A percentile compares a stretch with the other conserved stretches of the same genome.
phyloP scores from a whole-genome alignment of 1,140 invertebrate genomes.

The Ylistrum balloti region DNA sequence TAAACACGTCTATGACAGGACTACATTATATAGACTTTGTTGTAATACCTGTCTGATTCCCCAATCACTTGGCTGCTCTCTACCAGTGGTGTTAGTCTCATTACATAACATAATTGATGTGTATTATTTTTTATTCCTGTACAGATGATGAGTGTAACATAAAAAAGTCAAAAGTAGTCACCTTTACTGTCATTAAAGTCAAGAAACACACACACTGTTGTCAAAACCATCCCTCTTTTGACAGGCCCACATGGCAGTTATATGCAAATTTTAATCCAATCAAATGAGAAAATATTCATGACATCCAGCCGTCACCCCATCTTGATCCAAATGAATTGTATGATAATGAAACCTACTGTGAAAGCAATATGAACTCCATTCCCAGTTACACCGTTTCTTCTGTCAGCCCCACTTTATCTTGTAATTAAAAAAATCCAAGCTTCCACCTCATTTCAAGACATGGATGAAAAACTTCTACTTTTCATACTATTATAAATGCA shows the following conservation, averaged over 20 bases:
- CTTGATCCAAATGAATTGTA: constrained; percentile 39
- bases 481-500: constrained; percentile 40
- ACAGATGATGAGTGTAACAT: constrained; percentile 28
- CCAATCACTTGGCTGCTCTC: neutral
- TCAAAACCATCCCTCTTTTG: constrained; percentile 23
- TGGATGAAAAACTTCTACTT: neutral
- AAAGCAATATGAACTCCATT: neutral
- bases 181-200: constrained; percentile 27
- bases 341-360: constrained; percentile 28
- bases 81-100: neutral
- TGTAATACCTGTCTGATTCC: neutral
- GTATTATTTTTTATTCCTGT: neutral
- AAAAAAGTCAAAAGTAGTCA: constrained; percentile 40
- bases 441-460: constrained; percentile 19
- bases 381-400: neutral
- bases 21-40: neutral
- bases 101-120: neutral
- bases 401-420: constrained; percentile 24
- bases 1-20: too few relatives aligned
- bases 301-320: constrained; percentile 36
- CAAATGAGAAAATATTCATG: constrained; percentile 40
- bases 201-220: constrained; percentile 30
- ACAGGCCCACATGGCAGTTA: constrained; percentile 12
- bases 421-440: constrained; percentile 9
- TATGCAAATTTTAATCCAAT: constrained; percentile 40